Evolutionary conservation across 2,113 vertebrate genomes (phyloP), one percentile per base, ranked within the genome.

Genomic region (Hippoglossus stenolepis): DNA sequence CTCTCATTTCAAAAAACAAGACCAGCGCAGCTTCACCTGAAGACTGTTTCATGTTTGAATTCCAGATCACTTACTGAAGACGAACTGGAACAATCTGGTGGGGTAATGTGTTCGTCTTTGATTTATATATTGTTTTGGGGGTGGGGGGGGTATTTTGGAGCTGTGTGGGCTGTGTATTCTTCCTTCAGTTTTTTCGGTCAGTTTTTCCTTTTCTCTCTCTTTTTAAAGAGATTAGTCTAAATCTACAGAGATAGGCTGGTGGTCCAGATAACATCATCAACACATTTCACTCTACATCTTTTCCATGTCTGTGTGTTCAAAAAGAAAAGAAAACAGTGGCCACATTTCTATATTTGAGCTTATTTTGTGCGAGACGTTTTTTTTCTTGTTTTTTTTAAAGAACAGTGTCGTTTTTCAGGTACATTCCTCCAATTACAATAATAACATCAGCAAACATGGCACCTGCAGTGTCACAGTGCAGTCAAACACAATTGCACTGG

Each of bases 381-480:
- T 28, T 28, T 28, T 28, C 28, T 6, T 0, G 28, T 31, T 31
- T 28, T 23, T 24, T 47, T 45, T 11, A 58, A 21, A 59, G 20
- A 23, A 54, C 26, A 64, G 21, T 58, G 51, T 51, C 24, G 35
- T 35, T 15, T 20, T 45, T 77, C 45, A 60, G 21, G 15, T 17
- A n/a, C 24, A 23, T 47, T 9, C 8, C 2, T 17, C 18, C 24
- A 51, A 60, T 23, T 67, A 15, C 31, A 40, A 11, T 61, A 15
- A 31, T 61, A 15, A 24, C 28, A 24, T 61, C 21, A 23, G 13
- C 21, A 57, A 76, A 69, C 67, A 65, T 9, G 13, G 21, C 59
- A 47, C 54, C 28, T 66, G 10, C 18, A 31, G 57, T 78, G 35
- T 63, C 57, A 56, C 10, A 65, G 57, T 12, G 53, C 57, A 70